A percentile compares a stretch with the other conserved stretches of the same genome.
These are phyloP conservation scores for Esox niger DNA, from an alignment of 2,113 vertebrate genomes.

Conservation along the genomic window DNA sequence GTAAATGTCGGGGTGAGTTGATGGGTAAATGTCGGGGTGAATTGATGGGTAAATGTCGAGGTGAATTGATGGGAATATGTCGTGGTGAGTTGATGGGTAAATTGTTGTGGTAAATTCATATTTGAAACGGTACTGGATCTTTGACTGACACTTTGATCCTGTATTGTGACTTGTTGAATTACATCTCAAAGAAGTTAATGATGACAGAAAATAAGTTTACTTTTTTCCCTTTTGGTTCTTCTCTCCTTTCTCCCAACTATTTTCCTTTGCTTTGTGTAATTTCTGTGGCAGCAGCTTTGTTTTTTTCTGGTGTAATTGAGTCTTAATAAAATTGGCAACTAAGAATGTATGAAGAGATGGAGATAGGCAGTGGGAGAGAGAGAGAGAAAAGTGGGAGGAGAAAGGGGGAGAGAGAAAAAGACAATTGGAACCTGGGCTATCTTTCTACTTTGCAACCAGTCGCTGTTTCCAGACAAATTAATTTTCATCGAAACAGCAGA, in stretches of 20 bases:
- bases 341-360: conserved; percentile 60
- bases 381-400: conserved; percentile 32
- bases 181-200: background rate
- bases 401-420: conserved; percentile 44
- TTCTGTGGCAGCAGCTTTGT: conserved; percentile 59
- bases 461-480: conserved; percentile 24
- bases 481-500: conserved; percentile 50
- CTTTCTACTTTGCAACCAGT: conserved; percentile 52
- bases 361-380: conserved; percentile 53
- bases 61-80: too few relatives aligned
- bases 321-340: conserved; percentile 85
- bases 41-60: too few relatives aligned
- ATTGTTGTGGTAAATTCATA: background rate
- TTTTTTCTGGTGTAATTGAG: conserved; percentile 77
- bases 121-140: background rate
- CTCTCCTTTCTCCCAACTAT: background rate
- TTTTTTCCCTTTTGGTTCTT: background rate
- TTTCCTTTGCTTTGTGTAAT: conserved; percentile 18
- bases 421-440: conserved; percentile 52
- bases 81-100: too few relatives aligned
- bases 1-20: too few relatives aligned
- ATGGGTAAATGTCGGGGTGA: too few relatives aligned
- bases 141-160: too few relatives aligned
- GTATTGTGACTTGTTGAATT: too few relatives aligned
- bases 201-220: background rate